Evolutionary conservation across 1,140 invertebrate species (phyloP), one percentile per base, ranked within the genome.

Genomic region (Drosophila mauritiana): DNA sequence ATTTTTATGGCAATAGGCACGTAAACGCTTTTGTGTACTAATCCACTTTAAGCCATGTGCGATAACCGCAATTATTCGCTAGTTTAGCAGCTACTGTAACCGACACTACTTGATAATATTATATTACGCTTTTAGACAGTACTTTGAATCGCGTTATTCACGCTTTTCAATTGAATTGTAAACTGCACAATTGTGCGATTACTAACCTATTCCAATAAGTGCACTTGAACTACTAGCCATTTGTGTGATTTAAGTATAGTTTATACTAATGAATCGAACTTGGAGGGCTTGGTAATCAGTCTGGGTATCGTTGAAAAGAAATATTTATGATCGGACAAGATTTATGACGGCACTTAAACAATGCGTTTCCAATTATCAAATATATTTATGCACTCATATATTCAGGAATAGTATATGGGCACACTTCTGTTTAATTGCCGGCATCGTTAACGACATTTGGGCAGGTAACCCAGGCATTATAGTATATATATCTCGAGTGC

Each of bases 281-380:
- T 31, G 12, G 12, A 17, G 36, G 17, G 39, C 13, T 25, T 27
- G 48, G 25, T 43, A 56, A 40, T 70, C 67, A 48, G 67, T 70
- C 67, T 56, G 42, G 36, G 59, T 10, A 52, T 51, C 37, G 22
- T 34, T 51, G 27, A 63, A 62, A 54, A 45, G 13, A 64, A 70
- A n/a, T 42, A 48, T 70, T 70, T 70, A 70, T 49, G 51, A n/a
- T 10, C 27, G 1, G 17, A 12, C 15, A 64, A 48, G 65, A 80
- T 80, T 86, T 84, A 81, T 56, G 15, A 48, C 48, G 51, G 58
- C 55, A 73, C 72, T 76, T 36, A 52, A 80, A 40, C 42, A 84
- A 80, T 84, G 74, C 45, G 49, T 77, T 73, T 73, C 15, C 75
- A 85, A 77, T 84, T 73, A 85, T 84, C 51, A 70, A 83, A 64